Conservation (phyloP, 2,797 vertebrate genomes). For the Monodelphis domestica region DNA sequence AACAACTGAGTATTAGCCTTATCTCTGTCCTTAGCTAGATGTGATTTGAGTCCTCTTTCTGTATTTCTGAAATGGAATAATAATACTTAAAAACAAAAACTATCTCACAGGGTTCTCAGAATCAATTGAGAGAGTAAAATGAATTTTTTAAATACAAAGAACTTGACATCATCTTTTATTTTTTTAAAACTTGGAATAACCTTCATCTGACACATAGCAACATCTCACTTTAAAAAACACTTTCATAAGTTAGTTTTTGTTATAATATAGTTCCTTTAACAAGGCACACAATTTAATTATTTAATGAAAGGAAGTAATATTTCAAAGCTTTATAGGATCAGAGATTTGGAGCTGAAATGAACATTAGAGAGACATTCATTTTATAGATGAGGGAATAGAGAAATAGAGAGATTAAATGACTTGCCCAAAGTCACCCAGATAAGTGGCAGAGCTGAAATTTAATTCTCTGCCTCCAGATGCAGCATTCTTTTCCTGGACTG, state of each 20-base stretch:
- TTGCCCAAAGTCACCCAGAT: neutral
- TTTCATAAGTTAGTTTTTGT: slow-evolving; percentile 17
- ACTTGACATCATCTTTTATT: slow-evolving; percentile 13
- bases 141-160: neutral
- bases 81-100: too few species aligned
- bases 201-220: slow-evolving; percentile 11
- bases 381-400: neutral
- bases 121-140: neutral
- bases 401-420: neutral
- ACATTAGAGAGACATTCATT: neutral
- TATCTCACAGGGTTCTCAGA: neutral
- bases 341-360: neutral
- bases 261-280: neutral
- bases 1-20: neutral
- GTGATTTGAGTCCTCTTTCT: neutral
- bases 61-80: slow-evolving; percentile 24
- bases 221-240: slow-evolving; percentile 39
- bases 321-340: neutral
- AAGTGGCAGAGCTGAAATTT: neutral
- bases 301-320: neutral
- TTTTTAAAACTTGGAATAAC: slow-evolving; percentile 1
- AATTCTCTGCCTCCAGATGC: too few species aligned
- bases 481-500: neutral
- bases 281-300: neutral
- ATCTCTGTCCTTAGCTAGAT: slow-evolving; percentile 10